Base-by-base conservation (phyloP, 1,140 invertebrate genomes). In the Lordiphosa collinella region DNA sequence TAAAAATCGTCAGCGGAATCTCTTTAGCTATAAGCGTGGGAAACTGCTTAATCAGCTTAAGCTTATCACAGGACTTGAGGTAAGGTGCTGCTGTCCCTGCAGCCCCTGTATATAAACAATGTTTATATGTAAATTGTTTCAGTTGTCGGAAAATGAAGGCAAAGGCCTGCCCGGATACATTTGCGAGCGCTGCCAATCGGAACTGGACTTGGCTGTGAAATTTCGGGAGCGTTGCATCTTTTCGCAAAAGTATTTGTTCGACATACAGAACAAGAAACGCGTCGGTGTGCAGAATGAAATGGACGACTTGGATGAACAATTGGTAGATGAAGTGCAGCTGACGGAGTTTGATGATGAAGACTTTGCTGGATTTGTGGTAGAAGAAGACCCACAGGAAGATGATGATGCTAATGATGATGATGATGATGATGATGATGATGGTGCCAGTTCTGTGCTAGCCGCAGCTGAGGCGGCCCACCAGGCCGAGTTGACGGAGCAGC, bases 161-260 rank as follows among this genome's bases (percentile, higher is more conserved):
- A 37, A 37, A 25, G 41, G 51, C 1, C 35, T 82, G 8, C 73
- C 78, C 0, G 50, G 54, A 16, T 61, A 48, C 8, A 46, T 78
- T 4, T 82, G 78, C 13, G 59, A 73, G 6, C 72, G 78, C 3
- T 82, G 78, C 22, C 16, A 40, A 5, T 84, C 73, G 0, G 78
- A 82, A 13, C 29, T 82, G 8, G 78, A 82, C 8, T 40, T 82
- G 32, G 78, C 78, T 5, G 51, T 76, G 1, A 82, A 82, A 31
- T 82, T 82, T 41, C 78, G 78, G 0, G 78, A 82, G 40, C 78
- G 78, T 4, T 78, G 72, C 36, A 72, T 82, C 4, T 82, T 82
- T 22, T 62, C 78, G 3, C 78, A 82, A 43, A 69, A 69, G 32
- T 82, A 82, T 54, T 43, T 82, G 5, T 16, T 68, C 18, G 56